Evolutionary conservation across 2,113 vertebrate species (phyloP).

Genomic region (Chrysemys picta): DNA sequence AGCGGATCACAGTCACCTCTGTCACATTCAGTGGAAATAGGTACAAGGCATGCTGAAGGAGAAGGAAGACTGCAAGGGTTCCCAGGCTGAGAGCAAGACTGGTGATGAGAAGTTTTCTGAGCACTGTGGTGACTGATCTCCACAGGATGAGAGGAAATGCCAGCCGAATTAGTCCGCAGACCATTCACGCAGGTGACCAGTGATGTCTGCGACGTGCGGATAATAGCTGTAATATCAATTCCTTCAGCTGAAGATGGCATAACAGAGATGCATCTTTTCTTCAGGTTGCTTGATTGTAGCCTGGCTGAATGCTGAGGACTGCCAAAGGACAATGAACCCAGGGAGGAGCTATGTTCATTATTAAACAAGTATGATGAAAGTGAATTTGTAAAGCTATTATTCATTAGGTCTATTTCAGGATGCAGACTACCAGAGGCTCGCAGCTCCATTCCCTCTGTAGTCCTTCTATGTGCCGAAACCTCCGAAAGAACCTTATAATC

Average conservation of each 20-base stretch:
- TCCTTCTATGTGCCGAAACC: slow-evolving; percentile 70
- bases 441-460: slow-evolving; percentile 76
- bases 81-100: slow-evolving; percentile 79
- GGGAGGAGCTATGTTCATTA: slow-evolving; percentile 90
- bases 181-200: slow-evolving; percentile 90
- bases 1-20: slow-evolving; percentile 82
- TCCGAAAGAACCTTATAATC: slow-evolving; percentile 82
- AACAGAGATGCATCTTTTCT: slow-evolving; percentile 85
- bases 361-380: slow-evolving; percentile 88
- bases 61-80: slow-evolving; percentile 85
- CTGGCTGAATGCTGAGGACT: slow-evolving; percentile 87
- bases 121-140: slow-evolving; percentile 78
- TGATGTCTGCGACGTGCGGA: slow-evolving; percentile 90
- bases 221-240: slow-evolving; percentile 87
- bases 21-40: slow-evolving; percentile 82
- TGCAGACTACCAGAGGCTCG: slow-evolving; percentile 69
- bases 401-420: slow-evolving; percentile 74
- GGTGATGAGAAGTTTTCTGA: slow-evolving; percentile 78
- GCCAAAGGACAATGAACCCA: slow-evolving; percentile 85
- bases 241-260: slow-evolving; percentile 80
- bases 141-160: slow-evolving; percentile 77
- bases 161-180: slow-evolving; percentile 81
- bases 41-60: slow-evolving; percentile 85
- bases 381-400: slow-evolving; percentile 81
- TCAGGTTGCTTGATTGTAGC: slow-evolving; percentile 83